These are phyloP conservation scores for Rhodeus uyekii DNA, from an alignment of 2,797 vertebrate species.

Conservation along the genomic window DNA sequence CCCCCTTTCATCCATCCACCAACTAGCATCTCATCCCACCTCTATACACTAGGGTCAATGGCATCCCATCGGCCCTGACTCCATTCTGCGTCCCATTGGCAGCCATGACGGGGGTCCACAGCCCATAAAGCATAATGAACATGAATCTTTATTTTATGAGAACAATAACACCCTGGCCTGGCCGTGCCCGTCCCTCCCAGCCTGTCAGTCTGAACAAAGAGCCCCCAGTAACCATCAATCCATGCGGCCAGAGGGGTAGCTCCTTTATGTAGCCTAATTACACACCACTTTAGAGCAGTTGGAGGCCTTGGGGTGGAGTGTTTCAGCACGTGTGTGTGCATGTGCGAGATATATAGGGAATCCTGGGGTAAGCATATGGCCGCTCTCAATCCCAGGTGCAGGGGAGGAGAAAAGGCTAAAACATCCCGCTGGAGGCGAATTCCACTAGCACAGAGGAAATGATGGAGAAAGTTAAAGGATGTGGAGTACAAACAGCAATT, in stretches of 20 bases:
- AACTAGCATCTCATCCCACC: slow-evolving; percentile 26
- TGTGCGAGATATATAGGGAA: slow-evolving; percentile 17
- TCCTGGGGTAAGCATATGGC: slow-evolving; percentile 52
- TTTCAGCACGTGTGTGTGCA: slow-evolving; percentile 40
- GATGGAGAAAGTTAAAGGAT: slow-evolving; percentile 37
- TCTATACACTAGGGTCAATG: slow-evolving; percentile 21
- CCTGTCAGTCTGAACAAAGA: slow-evolving; percentile 67
- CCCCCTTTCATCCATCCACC: slow-evolving; percentile 25
- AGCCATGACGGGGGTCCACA: slow-evolving; percentile 21
- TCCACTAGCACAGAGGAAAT: slow-evolving; percentile 40
- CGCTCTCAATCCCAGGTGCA: slow-evolving; percentile 44
- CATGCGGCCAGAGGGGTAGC: slow-evolving; percentile 41
- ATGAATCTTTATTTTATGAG: slow-evolving; percentile 78
- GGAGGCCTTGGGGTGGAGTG: slow-evolving; percentile 48
- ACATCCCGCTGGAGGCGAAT: slow-evolving; percentile 40
- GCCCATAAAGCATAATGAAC: slow-evolving; percentile 69
- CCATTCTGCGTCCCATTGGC: slow-evolving; percentile 20
- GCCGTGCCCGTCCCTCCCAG: slow-evolving; percentile 69
- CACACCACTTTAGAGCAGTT: slow-evolving; percentile 52
- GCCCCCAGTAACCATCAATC: slow-evolving; percentile 70
- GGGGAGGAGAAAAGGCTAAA: slow-evolving; percentile 36
- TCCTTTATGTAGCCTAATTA: slow-evolving; percentile 55
- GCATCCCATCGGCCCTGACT: slow-evolving; percentile 7
- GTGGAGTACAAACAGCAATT: slow-evolving; percentile 21
- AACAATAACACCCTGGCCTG: slow-evolving; percentile 74